Conservation (phyloP, 1,140 invertebrate species). For the Geopemphigus sp. region DNA sequence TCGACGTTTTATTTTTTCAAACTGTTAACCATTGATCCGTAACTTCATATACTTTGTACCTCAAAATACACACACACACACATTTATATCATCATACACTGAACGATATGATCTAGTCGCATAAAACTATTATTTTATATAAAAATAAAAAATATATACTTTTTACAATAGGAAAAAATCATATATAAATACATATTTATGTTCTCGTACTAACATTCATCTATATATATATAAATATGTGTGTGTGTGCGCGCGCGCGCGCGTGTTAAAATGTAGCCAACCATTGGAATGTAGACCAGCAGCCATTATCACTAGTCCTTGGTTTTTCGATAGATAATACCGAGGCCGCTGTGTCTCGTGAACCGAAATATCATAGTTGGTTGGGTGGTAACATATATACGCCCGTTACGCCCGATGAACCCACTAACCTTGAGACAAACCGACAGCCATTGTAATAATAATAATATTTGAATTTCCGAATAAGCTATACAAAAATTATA, state of each 20-base stretch:
- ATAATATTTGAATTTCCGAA: constrained; percentile 24
- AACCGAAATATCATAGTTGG: constrained; percentile 49
- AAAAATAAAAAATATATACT: no score
- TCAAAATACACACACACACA: background rate
- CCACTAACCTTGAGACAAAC: constrained; percentile 40
- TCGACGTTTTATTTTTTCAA: background rate
- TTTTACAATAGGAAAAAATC: background rate
- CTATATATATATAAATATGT: background rate
- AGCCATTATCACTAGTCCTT: constrained; percentile 43
- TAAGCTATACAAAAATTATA: constrained; percentile 18
- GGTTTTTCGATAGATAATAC: constrained; percentile 47
- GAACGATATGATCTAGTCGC: background rate
- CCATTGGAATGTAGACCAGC: constrained; percentile 42
- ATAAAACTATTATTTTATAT: background rate
- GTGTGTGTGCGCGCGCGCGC: background rate
- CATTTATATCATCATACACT: background rate
- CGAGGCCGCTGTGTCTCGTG: constrained; percentile 47
- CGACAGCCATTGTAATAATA: constrained; percentile 48
- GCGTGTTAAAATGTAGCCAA: background rate
- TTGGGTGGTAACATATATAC: constrained; percentile 39
- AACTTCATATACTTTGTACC: background rate
- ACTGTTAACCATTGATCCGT: constrained; percentile 3
- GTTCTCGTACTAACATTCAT: background rate
- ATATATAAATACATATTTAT: constrained; percentile 3
- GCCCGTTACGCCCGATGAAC: constrained; percentile 48